These are phyloP conservation scores for Lethenteron reissneri DNA, from an alignment of 2,113 vertebrate species.

Conservation along the genomic window DNA sequence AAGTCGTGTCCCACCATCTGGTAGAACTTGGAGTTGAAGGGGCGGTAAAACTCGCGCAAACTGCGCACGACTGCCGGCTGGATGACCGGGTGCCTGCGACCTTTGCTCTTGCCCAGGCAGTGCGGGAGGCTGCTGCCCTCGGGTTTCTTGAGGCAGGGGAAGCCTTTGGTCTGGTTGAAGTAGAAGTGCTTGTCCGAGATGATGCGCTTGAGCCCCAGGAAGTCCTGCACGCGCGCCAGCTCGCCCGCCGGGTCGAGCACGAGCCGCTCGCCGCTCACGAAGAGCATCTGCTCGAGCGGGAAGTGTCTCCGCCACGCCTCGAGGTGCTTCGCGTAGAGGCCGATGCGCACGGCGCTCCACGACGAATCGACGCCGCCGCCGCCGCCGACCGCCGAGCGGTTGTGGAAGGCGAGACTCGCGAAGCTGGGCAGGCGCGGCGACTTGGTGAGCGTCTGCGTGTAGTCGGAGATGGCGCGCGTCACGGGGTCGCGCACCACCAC, in stretches of 20 bases:
- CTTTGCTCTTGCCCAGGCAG: slow-evolving; percentile 87
- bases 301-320: slow-evolving; percentile 83
- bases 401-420: slow-evolving; percentile 68
- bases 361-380: slow-evolving; percentile 82
- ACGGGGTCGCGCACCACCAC: slow-evolving; percentile 83
- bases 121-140: slow-evolving; percentile 86
- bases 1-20: slow-evolving; percentile 67
- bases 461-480: slow-evolving; percentile 72
- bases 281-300: slow-evolving; percentile 60
- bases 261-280: slow-evolving; percentile 67
- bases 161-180: slow-evolving; percentile 96
- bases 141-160: slow-evolving; percentile 83
- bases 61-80: slow-evolving; percentile 44
- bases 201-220: slow-evolving; percentile 82
- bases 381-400: slow-evolving; percentile 46
- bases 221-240: slow-evolving; percentile 80
- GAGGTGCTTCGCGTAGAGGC: slow-evolving; percentile 85
- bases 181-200: slow-evolving; percentile 96
- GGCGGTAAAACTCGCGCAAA: slow-evolving; percentile 64
- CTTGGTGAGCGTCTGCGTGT: slow-evolving; percentile 73
- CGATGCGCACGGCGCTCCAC: slow-evolving; percentile 85
- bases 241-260: slow-evolving; percentile 72
- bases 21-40: slow-evolving; percentile 87
- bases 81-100: slow-evolving; percentile 55
- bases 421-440: slow-evolving; percentile 70